A percentile compares a stretch with the other conserved stretches of the same genome.
Conservation (phyloP, 2,113 vertebrate genomes). For the Gorsachius goisagi region DNA sequence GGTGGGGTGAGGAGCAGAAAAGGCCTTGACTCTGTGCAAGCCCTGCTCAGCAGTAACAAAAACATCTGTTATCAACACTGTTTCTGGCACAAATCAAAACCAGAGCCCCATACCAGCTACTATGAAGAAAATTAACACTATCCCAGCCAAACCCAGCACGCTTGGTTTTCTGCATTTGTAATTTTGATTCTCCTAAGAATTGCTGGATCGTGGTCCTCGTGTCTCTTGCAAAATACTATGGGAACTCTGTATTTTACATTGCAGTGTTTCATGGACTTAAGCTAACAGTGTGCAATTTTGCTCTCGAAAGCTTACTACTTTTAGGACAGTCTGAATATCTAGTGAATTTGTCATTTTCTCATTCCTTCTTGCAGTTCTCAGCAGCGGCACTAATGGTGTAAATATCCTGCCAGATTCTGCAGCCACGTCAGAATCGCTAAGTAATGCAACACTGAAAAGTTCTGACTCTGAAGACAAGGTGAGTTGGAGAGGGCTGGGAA, state of each 20-base stretch:
- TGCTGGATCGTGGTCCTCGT: not conserved
- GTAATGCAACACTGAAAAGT: constrained; percentile 71
- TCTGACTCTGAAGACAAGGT: constrained; percentile 62
- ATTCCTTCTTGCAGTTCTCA: constrained; percentile 73
- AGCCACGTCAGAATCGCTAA: constrained; percentile 70
- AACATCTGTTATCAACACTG: too few relatives aligned
- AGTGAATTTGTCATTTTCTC: not conserved
- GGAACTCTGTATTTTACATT: not conserved
- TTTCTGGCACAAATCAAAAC: too few relatives aligned
- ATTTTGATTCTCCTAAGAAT: not conserved
- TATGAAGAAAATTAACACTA: too few relatives aligned
- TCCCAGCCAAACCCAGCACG: too few relatives aligned
- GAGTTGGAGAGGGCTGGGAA: not conserved
- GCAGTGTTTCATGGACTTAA: not conserved
- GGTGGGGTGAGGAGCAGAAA: too few relatives aligned
- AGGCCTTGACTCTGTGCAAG: too few relatives aligned
- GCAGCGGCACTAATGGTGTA: constrained; percentile 93
- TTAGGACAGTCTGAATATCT: not conserved
- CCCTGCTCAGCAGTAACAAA: too few relatives aligned
- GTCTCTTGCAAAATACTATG: not conserved
- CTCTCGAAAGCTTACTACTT: not conserved
- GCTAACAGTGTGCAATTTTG: not conserved
- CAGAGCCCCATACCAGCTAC: too few relatives aligned
- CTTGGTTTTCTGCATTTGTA: not conserved
- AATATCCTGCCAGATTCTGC: constrained; percentile 81